Percentiles rank a stretch among this genome's conserved stretches.
Evolutionary conservation across 2,113 vertebrate species (phyloP).

Genomic region (Seriola quinqueradiata): DNA sequence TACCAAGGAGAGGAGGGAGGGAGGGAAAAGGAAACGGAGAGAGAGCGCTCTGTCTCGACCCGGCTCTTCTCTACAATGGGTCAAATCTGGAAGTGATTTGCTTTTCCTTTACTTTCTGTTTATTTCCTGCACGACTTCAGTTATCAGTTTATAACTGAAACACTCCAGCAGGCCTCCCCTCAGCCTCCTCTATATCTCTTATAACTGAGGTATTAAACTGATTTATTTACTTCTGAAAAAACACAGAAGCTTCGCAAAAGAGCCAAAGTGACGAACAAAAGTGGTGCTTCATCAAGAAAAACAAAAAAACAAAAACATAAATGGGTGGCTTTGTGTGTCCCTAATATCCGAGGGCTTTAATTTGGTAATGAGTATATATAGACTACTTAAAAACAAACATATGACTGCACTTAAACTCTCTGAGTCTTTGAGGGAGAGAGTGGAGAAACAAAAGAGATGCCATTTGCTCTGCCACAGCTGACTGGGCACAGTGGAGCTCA

Average conservation of each 20-base stretch:
- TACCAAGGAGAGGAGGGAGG: conserved; percentile 90
- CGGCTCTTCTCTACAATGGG: conserved; percentile 66
- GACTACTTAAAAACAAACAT: conserved; percentile 17
- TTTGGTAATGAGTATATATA: background rate
- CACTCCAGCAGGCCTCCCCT: background rate
- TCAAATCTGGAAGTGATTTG: conserved; percentile 68
- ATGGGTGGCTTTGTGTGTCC: background rate
- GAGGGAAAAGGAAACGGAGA: conserved; percentile 59
- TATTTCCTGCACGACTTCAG: conserved; percentile 51
- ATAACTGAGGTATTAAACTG: background rate
- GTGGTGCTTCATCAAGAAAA: background rate
- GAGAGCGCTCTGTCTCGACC: conserved; percentile 69
- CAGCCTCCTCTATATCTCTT: background rate
- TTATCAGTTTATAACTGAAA: conserved; percentile 18
- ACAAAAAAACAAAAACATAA: background rate
- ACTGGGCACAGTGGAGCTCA: conserved; percentile 77
- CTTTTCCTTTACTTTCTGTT: conserved; percentile 62
- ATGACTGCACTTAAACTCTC: conserved; percentile 21
- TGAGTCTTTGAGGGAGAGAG: conserved; percentile 33
- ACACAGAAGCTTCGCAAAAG: background rate
- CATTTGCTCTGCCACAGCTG: conserved; percentile 80
- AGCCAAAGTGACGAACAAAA: conserved; percentile 5
- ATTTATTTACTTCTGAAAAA: conserved; percentile 19
- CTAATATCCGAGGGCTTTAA: background rate
- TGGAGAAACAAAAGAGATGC: conserved; percentile 72